phyloP scores from a whole-genome alignment of 1,140 invertebrate genomes.

The Drosophila novamexicana region DNA sequence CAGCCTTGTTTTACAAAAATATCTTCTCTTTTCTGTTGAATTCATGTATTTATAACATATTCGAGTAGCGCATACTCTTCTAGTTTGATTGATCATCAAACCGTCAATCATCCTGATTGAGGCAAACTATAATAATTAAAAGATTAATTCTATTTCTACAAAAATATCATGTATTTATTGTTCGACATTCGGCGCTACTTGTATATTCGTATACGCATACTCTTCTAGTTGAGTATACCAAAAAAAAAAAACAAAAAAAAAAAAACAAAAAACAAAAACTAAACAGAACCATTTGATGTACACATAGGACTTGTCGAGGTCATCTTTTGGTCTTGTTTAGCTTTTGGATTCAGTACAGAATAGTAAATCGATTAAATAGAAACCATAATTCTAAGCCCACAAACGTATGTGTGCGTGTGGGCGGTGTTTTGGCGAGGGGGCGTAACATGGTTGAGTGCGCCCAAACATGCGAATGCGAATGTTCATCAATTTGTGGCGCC shows the following conservation, averaged over 20 bases:
- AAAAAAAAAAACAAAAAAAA: slow-evolving; percentile 3
- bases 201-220: background rate
- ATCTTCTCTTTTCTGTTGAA: too few species aligned
- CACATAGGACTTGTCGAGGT: slow-evolving; percentile 18
- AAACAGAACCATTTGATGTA: slow-evolving; percentile 13
- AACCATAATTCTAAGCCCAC: slow-evolving; percentile 14
- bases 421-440: background rate
- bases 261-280: background rate
- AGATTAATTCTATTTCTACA: background rate
- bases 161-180: slow-evolving; percentile 7
- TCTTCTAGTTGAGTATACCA: background rate
- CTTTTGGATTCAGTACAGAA: slow-evolving; percentile 29
- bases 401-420: background rate
- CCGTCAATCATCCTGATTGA: too few species aligned
- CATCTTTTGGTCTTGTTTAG: background rate
- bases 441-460: slow-evolving; percentile 1
- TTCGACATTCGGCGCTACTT: background rate
- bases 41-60: too few species aligned
- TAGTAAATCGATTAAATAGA: slow-evolving; percentile 1
- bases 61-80: too few species aligned
- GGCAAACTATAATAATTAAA: background rate
- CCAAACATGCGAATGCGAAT: background rate
- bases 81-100: too few species aligned
- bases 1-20: too few species aligned
- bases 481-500: slow-evolving; percentile 1